phyloP scores from a whole-genome alignment of 2,797 vertebrate genomes.

The Myiotriccus ornatus region DNA sequence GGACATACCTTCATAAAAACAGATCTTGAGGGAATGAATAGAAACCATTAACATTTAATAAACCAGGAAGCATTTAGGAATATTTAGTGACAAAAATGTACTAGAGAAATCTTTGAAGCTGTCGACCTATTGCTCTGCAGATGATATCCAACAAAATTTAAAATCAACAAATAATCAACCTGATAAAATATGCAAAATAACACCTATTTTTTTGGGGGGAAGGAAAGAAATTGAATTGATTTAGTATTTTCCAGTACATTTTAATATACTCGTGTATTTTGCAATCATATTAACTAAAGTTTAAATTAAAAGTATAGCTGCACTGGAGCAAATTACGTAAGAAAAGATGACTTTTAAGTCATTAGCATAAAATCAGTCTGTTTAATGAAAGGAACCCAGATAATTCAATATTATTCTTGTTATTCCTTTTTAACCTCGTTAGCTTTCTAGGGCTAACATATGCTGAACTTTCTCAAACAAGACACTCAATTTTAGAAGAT shows the following conservation, averaged over 20 bases:
- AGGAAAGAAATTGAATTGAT: background rate
- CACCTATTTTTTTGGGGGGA: background rate
- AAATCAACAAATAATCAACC: conserved; percentile 1
- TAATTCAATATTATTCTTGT: conserved; percentile 18
- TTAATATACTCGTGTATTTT: background rate
- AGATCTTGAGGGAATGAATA: background rate
- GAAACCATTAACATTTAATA: background rate
- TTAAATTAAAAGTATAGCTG: conserved; percentile 1
- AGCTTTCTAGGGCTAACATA: conserved; percentile 25
- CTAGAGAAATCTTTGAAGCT: background rate
- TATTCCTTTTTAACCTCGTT: conserved; percentile 33
- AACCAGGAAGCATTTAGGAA: background rate
- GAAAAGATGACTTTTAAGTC: background rate
- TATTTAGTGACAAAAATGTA: background rate
- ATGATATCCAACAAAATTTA: background rate
- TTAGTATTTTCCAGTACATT: background rate
- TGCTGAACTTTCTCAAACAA: background rate
- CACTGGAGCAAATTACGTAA: background rate
- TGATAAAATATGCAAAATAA: background rate
- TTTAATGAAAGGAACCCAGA: background rate
- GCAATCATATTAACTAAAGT: background rate
- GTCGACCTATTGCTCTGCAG: background rate
- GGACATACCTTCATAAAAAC: background rate
- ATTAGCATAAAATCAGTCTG: conserved; percentile 2
- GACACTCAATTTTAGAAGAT: conserved; percentile 10